phyloP scores from a whole-genome alignment of 2,888 invertebrate genomes.

The Hipparchia sbordonii region DNA sequence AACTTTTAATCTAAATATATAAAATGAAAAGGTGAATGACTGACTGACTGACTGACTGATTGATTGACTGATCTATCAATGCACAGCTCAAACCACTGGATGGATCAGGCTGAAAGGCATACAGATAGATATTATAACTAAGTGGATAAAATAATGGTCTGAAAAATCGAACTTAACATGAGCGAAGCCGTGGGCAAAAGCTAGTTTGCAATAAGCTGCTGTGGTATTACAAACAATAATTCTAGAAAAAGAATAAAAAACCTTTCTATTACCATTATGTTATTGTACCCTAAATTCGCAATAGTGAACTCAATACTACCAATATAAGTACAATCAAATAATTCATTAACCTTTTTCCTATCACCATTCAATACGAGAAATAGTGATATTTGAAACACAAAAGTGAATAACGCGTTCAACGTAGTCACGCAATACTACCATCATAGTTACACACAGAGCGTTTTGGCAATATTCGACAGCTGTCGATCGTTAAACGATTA shows the following conservation, averaged over 20 bases:
- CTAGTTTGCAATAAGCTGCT: too few relatives aligned
- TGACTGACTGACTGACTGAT: too few relatives aligned
- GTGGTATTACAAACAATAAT: too few relatives aligned
- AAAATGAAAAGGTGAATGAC: too few relatives aligned
- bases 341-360: not conserved
- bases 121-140: too few relatives aligned
- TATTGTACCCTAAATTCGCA: not conserved
- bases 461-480: conserved; percentile 46
- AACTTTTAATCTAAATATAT: too few relatives aligned
- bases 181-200: too few relatives aligned
- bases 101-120: too few relatives aligned
- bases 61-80: too few relatives aligned
- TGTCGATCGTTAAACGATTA: conserved; percentile 47
- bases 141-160: too few relatives aligned
- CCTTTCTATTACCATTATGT: not conserved
- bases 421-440: conserved; percentile 29
- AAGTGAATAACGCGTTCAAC: conserved; percentile 18
- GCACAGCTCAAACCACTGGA: too few relatives aligned
- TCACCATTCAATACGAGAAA: conserved; percentile 3
- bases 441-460: conserved; percentile 40
- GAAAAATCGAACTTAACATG: too few relatives aligned
- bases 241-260: not conserved
- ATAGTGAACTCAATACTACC: not conserved
- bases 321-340: conserved; percentile 8
- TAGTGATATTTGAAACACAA: conserved; percentile 15